These are phyloP conservation scores for Erythrocebus patas DNA, from an alignment of 2,113 vertebrate species.

Conservation along the genomic window DNA sequence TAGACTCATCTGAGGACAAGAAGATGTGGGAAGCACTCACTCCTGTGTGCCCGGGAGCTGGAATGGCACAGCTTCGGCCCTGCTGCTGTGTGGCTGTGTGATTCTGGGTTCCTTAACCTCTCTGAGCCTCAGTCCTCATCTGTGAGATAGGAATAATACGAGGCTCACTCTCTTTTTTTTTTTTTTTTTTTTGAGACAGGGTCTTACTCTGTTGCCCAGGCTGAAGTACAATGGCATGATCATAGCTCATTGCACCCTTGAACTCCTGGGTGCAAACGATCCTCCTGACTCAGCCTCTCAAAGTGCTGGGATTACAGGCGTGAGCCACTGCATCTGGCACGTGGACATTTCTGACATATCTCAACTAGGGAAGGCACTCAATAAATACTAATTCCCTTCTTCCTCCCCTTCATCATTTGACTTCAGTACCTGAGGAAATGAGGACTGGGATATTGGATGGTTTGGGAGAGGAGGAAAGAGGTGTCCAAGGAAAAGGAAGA, in stretches of 20 bases:
- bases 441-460: not conserved
- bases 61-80: not conserved
- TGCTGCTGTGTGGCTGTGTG: not conserved
- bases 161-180: no score
- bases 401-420: not conserved
- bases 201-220: no score
- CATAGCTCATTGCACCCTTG: no score
- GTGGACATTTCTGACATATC: accelerated
- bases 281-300: no score
- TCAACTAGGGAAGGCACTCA: not conserved
- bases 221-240: no score
- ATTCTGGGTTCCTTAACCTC: not conserved
- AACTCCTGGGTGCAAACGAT: no score
- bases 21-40: not conserved
- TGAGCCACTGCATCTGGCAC: no score
- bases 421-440: not conserved
- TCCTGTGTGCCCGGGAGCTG: not conserved
- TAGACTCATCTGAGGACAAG: not conserved
- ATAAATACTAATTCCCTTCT: accelerated
- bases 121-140: not conserved
- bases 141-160: not conserved
- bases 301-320: no score
- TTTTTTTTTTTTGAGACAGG: no score
- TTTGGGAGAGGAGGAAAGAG: not conserved
- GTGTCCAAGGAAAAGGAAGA: not conserved